Evolutionary conservation across 2,888 invertebrate species (phyloP).

Genomic region (Sericinus montela): DNA sequence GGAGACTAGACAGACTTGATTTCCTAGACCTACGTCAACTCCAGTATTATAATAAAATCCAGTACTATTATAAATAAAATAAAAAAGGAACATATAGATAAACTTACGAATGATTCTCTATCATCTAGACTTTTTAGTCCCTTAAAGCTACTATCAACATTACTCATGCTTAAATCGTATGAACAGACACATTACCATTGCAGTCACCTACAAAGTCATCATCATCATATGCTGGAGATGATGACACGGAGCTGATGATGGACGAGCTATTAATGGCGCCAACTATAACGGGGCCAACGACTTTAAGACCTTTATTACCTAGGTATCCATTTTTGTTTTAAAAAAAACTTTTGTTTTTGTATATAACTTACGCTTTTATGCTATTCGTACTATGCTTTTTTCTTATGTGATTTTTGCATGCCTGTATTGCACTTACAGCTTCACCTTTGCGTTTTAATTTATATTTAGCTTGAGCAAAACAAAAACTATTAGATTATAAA

Average conservation of each 20-base stretch:
- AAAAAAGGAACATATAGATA: no score
- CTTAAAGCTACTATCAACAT: neutral
- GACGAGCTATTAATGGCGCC: constrained; percentile 88
- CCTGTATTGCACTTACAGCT: constrained; percentile 4
- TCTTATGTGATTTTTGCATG: constrained; percentile 5
- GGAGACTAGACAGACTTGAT: no score
- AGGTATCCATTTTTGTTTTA: constrained; percentile 53
- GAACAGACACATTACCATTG: constrained; percentile 31
- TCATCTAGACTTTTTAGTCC: no score
- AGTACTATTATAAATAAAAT: no score
- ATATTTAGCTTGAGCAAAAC: constrained; percentile 7
- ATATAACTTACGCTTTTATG: neutral
- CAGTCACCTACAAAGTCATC: constrained; percentile 83
- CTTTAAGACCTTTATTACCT: constrained; percentile 84
- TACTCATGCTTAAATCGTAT: constrained; percentile 14
- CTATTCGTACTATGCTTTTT: constrained; percentile 5
- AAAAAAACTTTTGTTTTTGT: constrained; percentile 5
- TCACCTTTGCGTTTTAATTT: constrained; percentile 2
- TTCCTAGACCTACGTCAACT: no score
- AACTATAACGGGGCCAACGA: constrained; percentile 85
- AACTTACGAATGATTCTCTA: no score
- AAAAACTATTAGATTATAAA: constrained; percentile 13
- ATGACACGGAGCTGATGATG: constrained; percentile 90
- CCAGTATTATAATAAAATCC: no score
- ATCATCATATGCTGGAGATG: constrained; percentile 84